These are phyloP conservation scores for Dendrocincla fuliginosa DNA, from an alignment of 2,797 vertebrate genomes.

Conservation along the genomic window DNA sequence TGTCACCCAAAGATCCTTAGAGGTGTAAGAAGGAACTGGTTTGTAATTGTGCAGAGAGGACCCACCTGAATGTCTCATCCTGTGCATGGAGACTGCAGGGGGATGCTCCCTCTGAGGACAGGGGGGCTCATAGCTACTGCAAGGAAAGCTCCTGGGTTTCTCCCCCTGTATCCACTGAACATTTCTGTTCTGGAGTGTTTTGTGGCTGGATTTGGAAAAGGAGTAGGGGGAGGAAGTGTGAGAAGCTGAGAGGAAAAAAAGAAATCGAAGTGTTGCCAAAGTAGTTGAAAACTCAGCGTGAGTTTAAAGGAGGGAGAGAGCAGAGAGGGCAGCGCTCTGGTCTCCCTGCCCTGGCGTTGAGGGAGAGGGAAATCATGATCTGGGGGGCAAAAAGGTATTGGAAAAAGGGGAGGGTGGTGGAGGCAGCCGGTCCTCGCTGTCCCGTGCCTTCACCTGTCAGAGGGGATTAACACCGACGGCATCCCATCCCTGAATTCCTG, in stretches of 20 bases:
- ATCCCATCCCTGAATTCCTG: neutral
- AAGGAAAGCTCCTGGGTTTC: neutral
- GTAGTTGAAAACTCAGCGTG: neutral
- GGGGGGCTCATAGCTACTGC: neutral
- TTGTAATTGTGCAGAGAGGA: neutral
- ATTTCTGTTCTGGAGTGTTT: neutral
- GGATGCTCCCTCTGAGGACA: neutral
- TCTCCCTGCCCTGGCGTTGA: neutral
- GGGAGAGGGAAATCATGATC: neutral
- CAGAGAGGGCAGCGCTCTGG: neutral
- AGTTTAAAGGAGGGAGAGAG: neutral
- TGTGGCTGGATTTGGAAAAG: neutral
- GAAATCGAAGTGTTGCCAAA: neutral
- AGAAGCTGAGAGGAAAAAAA: neutral
- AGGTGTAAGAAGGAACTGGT: fast-evolving
- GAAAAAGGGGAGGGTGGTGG: neutral
- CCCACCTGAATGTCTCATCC: neutral
- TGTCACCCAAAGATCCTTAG: neutral
- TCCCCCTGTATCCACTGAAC: fast-evolving
- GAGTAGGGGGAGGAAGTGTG: neutral
- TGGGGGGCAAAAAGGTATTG: neutral
- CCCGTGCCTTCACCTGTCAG: neutral
- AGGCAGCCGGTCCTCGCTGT: neutral
- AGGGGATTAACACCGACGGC: neutral
- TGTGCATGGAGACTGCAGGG: fast-evolving